phyloP scores from a whole-genome alignment of 2,888 invertebrate genomes.

The Balanococcus diminutus region DNA sequence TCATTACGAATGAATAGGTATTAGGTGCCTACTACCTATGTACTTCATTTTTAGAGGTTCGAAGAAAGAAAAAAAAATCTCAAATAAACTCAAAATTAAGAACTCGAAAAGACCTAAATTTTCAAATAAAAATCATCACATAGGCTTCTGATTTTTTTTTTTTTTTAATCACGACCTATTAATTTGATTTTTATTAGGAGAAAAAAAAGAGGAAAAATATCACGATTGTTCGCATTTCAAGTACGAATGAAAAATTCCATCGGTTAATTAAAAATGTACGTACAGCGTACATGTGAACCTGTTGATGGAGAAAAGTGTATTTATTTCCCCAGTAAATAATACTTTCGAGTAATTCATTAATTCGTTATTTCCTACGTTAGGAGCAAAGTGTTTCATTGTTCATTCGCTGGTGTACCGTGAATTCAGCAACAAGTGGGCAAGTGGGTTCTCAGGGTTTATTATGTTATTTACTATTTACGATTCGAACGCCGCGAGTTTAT shows the following conservation, averaged over 20 bases:
- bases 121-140: too few species aligned
- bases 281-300: neutral
- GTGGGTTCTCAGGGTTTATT: slow-evolving; percentile 31
- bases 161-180: too few species aligned
- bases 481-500: neutral
- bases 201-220: too few species aligned
- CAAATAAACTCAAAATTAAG: too few species aligned
- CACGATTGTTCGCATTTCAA: neutral
- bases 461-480: slow-evolving; percentile 41
- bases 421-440: slow-evolving; percentile 15
- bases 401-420: slow-evolving; percentile 18
- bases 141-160: too few species aligned
- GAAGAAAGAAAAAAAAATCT: too few species aligned
- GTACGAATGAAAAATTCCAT: neutral
- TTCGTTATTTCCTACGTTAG: slow-evolving; percentile 29
- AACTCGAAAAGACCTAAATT: too few species aligned
- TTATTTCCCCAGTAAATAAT: slow-evolving; percentile 38
- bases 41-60: too few species aligned
- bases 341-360: slow-evolving; percentile 25
- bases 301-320: slow-evolving; percentile 14
- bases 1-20: too few species aligned
- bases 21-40: too few species aligned
- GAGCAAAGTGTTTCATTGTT: slow-evolving; percentile 25
- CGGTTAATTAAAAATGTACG: neutral
- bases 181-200: too few species aligned